phyloP scores from a whole-genome alignment of 2,797 vertebrate species.

The Chiroxiphia lanceolata region DNA sequence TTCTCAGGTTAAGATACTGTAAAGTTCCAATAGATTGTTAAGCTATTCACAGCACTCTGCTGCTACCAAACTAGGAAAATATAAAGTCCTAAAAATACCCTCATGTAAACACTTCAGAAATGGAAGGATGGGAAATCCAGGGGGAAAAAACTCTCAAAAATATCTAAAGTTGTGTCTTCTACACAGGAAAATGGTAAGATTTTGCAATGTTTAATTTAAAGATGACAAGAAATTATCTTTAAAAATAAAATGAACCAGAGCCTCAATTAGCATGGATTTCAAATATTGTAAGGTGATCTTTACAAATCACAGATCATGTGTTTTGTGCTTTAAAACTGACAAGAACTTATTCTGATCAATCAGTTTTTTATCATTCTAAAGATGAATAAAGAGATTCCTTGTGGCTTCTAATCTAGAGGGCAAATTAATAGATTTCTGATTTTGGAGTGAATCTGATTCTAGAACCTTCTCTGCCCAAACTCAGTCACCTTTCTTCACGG shows the following conservation, averaged over 20 bases:
- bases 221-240: neutral
- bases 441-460: neutral
- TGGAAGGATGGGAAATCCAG: slow-evolving; percentile 14
- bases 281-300: neutral
- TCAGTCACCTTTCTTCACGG: rapidly evolving
- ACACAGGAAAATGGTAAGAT: neutral
- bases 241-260: neutral
- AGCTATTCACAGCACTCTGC: slow-evolving; percentile 14
- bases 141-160: neutral
- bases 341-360: neutral
- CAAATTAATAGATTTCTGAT: neutral
- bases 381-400: neutral
- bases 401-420: neutral
- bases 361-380: neutral
- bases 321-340: neutral
- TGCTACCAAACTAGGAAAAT: slow-evolving; percentile 29
- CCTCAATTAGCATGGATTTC: neutral
- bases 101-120: slow-evolving; percentile 29
- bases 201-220: neutral
- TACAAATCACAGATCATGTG: neutral
- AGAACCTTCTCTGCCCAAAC: neutral
- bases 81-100: slow-evolving; percentile 29
- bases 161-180: neutral
- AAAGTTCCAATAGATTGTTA: slow-evolving; percentile 29
- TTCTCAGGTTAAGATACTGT: slow-evolving; percentile 36